A percentile compares a stretch with the other conserved stretches of the same genome.
phyloP scores from a whole-genome alignment of 2,888 invertebrate species.

The Coenonympha arcania region DNA sequence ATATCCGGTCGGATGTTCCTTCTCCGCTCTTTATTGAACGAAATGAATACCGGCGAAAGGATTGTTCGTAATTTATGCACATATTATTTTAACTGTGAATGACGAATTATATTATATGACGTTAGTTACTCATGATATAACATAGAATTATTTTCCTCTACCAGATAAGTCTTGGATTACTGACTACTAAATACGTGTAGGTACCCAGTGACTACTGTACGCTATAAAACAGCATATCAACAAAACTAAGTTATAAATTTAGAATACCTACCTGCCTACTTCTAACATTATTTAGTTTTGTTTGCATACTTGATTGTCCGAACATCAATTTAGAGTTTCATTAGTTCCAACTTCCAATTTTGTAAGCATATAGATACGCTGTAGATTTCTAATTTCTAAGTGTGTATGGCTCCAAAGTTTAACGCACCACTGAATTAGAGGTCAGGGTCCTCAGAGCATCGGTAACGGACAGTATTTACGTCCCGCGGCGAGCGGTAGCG shows the following conservation, averaged over 20 bases:
- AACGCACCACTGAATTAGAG: background rate
- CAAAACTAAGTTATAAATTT: no score
- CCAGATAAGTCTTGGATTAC: no score
- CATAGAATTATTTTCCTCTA: background rate
- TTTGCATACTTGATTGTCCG: no score
- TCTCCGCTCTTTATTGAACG: conserved; percentile 61
- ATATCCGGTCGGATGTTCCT: conserved; percentile 72
- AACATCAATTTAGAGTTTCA: no score
- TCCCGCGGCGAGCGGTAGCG: conserved; percentile 59
- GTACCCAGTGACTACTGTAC: no score
- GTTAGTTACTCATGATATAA: background rate
- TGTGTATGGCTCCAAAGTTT: background rate
- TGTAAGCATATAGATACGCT: no score
- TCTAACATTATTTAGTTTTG: no score
- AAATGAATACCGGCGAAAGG: conserved; percentile 64
- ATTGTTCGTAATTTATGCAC: conserved; percentile 38
- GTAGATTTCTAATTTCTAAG: no score
- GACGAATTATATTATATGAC: background rate
- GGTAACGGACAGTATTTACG: conserved; percentile 34
- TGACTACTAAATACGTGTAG: no score
- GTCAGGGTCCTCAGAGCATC: background rate
- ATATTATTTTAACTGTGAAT: conserved; percentile 13
- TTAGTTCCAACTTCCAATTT: no score
- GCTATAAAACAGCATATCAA: no score
- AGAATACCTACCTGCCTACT: no score